Base-by-base conservation (phyloP, 2,797 vertebrate genomes). In the Podargus strigoides region DNA sequence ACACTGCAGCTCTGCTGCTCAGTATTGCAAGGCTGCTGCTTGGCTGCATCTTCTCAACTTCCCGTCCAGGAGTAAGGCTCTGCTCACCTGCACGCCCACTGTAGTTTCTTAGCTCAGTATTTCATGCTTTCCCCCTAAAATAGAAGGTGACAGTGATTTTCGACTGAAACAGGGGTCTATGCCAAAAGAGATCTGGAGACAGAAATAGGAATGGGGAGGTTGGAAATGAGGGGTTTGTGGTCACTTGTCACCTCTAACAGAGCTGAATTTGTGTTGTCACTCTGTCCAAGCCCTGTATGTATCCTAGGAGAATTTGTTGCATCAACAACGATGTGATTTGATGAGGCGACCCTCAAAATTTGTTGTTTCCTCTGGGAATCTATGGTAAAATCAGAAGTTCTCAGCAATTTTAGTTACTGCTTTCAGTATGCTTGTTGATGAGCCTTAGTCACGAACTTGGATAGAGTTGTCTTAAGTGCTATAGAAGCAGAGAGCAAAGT, bases 1-100 rank as follows among this genome's bases (percentile, higher is more conserved):
- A 28, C 94, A 59, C 93, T 93, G 95, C 90, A 30, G 92, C 75
- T 89, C 93, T 56, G 85, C 90, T 18, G 64, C 74, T 73, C 10
- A 0, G 24, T 0, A n/a, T 3, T n/a, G 50, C 47, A 4, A 3
- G 44, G 69, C 63, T 14, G 55, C 70, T 44, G 42, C 79, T 34
- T 5, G 58, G n/a, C 52, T 10, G 64, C 76, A 1, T 6, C 56
- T 39, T 10, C 76, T 4, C 13, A 1, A 11, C 59, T n/a, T 5
- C n/a, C 18, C 23, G 16, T 28, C 24, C n/a, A 5, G 53, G 10
- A 26, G 34, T 12, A 21, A 12, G 64, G 8, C 41, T 59, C 36
- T 32, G 59, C 69, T 52, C 56, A 23, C 82, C 90, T 53, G 4
- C 5, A 7, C 2, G 1, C 27, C 49, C 7, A 0, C 36, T 7